These are phyloP conservation scores for Lasiommata megera DNA, from an alignment of 2,888 invertebrate species.

Conservation along the genomic window DNA sequence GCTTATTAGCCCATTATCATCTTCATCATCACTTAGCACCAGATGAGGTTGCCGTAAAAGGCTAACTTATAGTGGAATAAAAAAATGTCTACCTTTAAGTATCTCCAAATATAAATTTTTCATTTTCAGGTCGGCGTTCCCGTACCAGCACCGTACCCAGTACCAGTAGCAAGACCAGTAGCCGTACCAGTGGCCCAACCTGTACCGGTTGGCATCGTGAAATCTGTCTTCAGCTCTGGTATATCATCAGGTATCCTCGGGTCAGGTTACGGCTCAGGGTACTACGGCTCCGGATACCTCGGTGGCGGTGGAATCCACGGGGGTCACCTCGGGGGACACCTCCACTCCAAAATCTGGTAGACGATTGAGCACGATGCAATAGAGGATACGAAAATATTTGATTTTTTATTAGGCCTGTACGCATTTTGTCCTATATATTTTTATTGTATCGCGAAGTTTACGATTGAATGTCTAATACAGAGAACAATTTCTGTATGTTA, in stretches of 20 bases:
- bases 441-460: no score
- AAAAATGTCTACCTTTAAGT: constrained; percentile 4
- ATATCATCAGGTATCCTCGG: constrained; percentile 20
- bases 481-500: no score
- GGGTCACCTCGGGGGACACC: constrained; percentile 19
- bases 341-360: constrained; percentile 57
- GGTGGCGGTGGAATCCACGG: constrained; percentile 26
- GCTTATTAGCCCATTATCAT: no score
- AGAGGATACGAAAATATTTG: neutral
- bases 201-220: constrained; percentile 45
- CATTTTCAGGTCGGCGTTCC: constrained; percentile 65
- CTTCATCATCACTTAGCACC: no score
- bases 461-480: no score
- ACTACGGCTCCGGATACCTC: constrained; percentile 33
- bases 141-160: constrained; percentile 73
- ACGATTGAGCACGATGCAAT: constrained; percentile 28
- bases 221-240: constrained; percentile 33
- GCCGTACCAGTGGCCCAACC: constrained; percentile 66
- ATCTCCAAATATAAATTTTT: neutral
- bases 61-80: no score
- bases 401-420: neutral
- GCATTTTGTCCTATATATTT: neutral
- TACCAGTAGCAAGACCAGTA: constrained; percentile 65
- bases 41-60: no score
- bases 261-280: constrained; percentile 31